phyloP scores from a whole-genome alignment of 2,113 vertebrate genomes.

The Dipodomys merriami region DNA sequence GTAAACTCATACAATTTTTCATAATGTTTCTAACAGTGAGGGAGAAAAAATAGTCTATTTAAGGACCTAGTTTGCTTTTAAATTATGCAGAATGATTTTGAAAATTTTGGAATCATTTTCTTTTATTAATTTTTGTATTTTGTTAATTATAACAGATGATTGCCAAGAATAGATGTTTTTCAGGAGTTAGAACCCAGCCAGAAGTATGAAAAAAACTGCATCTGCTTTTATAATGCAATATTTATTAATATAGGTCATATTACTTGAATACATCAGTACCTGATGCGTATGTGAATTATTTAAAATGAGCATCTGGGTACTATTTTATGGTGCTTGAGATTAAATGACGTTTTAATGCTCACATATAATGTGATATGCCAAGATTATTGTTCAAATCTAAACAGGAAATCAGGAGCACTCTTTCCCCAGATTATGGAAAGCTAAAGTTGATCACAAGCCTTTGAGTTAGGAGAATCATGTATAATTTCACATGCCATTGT shows the following conservation, averaged over 20 bases:
- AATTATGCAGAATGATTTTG: not conserved
- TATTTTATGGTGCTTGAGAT: slow-evolving; percentile 73
- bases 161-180: not conserved
- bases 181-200: not conserved
- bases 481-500: not conserved
- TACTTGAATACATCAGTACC: slow-evolving; percentile 66
- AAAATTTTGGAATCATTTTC: not conserved
- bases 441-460: not conserved
- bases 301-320: slow-evolving; percentile 66
- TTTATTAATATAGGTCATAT: slow-evolving; percentile 72
- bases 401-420: not conserved
- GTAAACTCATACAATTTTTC: not conserved
- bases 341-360: slow-evolving; percentile 74
- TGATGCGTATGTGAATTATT: slow-evolving; percentile 72
- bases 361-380: not conserved
- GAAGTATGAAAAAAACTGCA: not conserved
- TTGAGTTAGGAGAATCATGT: not conserved
- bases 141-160: slow-evolving; percentile 12
- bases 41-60: not conserved
- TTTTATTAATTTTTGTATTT: slow-evolving; percentile 20
- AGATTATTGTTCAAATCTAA: not conserved
- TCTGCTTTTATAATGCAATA: slow-evolving; percentile 65
- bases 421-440: not conserved
- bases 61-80: slow-evolving; percentile 23
- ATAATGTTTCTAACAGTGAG: not conserved